Percentiles rank a stretch among this genome's conserved stretches.
Conservation (phyloP, 2,797 vertebrate species). For the Xyrichtys novacula region DNA sequence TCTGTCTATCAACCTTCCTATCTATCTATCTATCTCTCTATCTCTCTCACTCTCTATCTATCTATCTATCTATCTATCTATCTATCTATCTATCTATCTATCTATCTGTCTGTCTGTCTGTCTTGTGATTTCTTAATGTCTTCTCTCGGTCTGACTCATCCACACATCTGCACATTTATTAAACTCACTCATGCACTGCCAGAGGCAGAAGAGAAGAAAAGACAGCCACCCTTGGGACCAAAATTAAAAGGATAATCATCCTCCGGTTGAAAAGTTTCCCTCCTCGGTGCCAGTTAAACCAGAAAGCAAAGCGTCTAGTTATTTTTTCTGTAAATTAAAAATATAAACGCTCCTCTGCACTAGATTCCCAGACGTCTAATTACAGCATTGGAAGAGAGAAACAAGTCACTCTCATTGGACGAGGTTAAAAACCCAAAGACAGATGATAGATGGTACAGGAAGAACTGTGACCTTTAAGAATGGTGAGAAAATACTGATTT, state of each 20-base stretch:
- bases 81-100: background rate
- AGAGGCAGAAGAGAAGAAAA: slow-evolving; percentile 38
- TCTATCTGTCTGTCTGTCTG: no score
- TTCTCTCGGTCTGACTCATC: slow-evolving; percentile 22
- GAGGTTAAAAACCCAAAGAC: slow-evolving; percentile 51
- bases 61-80: background rate
- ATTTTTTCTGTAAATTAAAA: slow-evolving; percentile 66
- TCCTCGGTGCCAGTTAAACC: slow-evolving; percentile 50
- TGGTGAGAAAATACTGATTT: slow-evolving; percentile 42
- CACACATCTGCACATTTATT: slow-evolving; percentile 29
- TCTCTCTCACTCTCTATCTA: slow-evolving; percentile 10
- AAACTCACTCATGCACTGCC: slow-evolving; percentile 24
- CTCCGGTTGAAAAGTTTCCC: slow-evolving; percentile 40
- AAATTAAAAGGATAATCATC: slow-evolving; percentile 62
- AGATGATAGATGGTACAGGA: slow-evolving; percentile 55
- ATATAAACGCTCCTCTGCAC: slow-evolving; percentile 46
- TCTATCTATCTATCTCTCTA: slow-evolving; percentile 8
- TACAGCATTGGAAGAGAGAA: slow-evolving; percentile 58
- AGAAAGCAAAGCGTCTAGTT: slow-evolving; percentile 59
- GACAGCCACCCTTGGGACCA: slow-evolving; percentile 57
- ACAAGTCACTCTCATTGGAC: slow-evolving; percentile 49
- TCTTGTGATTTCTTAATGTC: slow-evolving; percentile 1
- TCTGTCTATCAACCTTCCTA: background rate
- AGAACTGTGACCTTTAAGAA: slow-evolving; percentile 34
- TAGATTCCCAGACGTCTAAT: slow-evolving; percentile 69